A percentile compares a stretch with the other conserved stretches of the same genome.
These are phyloP conservation scores for Acrossocheilus fasciatus DNA, from an alignment of 2,797 vertebrate species.

Conservation along the genomic window DNA sequence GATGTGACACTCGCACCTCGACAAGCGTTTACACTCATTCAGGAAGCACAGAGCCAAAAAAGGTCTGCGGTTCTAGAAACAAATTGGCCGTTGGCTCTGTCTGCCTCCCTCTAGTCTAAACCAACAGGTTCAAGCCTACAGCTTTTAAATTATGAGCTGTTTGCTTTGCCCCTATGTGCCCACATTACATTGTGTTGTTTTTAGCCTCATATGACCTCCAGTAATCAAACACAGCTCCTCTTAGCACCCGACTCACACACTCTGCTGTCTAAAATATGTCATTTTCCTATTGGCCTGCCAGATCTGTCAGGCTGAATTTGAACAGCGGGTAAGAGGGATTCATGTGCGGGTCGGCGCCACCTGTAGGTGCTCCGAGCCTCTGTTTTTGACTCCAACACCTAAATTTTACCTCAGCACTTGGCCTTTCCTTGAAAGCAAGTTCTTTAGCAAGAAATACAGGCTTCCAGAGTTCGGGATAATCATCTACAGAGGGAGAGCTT, in stretches of 20 bases:
- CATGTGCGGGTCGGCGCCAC: constrained; percentile 13
- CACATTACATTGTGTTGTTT: constrained; percentile 85
- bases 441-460: background rate
- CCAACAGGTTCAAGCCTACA: background rate
- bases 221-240: constrained; percentile 77
- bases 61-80: background rate
- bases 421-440: background rate
- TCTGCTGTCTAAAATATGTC: constrained; percentile 78
- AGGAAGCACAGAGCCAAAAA: background rate
- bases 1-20: background rate
- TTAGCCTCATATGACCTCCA: constrained; percentile 86
- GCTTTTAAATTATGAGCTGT: constrained; percentile 81
- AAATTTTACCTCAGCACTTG: background rate
- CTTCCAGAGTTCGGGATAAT: constrained; percentile 6
- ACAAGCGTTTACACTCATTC: background rate
- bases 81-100: constrained; percentile 1
- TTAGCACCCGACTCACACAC: constrained; percentile 64
- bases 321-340: constrained; percentile 76
- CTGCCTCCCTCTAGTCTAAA: constrained; percentile 18
- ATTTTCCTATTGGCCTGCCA: constrained; percentile 86
- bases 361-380: background rate
- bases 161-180: constrained; percentile 83
- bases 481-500: background rate
- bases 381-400: background rate
- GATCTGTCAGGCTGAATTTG: constrained; percentile 83